A percentile compares a stretch with the other conserved stretches of the same genome.
These are phyloP conservation scores for Paraplagusia blochii DNA, from an alignment of 2,113 vertebrate species.

Conservation along the genomic window DNA sequence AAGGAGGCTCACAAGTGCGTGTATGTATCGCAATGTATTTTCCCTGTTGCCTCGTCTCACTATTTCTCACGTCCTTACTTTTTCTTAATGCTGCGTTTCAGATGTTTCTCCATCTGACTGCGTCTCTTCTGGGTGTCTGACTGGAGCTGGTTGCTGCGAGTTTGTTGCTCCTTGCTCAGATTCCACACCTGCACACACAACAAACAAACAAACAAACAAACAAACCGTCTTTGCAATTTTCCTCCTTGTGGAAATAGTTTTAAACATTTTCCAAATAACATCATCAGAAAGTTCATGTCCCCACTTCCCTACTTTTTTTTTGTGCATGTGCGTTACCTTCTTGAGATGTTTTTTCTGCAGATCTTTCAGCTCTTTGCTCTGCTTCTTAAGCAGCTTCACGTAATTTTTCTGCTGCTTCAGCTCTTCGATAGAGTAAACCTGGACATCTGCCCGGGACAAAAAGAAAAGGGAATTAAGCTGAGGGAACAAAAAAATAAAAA, in stretches of 20 bases:
- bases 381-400: constrained; percentile 79
- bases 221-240: neutral
- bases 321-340: constrained; percentile 65
- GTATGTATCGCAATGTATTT: neutral
- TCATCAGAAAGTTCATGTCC: neutral
- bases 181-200: constrained; percentile 66
- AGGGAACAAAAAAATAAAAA: neutral
- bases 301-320: neutral
- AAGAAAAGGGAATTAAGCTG: neutral
- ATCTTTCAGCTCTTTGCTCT: constrained; percentile 83
- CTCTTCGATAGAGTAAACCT: constrained; percentile 72
- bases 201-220: neutral
- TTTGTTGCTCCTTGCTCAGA: constrained; percentile 78
- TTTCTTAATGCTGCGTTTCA: constrained; percentile 72
- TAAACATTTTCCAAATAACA: no score
- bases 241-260: no score
- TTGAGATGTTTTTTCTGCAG: constrained; percentile 82
- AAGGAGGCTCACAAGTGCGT: neutral
- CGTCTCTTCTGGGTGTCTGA: constrained; percentile 70
- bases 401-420: constrained; percentile 79
- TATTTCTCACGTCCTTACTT: constrained; percentile 54
- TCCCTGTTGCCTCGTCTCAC: neutral
- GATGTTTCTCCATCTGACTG: constrained; percentile 69
- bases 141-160: constrained; percentile 63
- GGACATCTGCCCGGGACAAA: constrained; percentile 68